Evolutionary conservation across 2,888 invertebrate species (phyloP), one percentile per base, ranked within the genome.

Genomic region (Agrochola circellaris): DNA sequence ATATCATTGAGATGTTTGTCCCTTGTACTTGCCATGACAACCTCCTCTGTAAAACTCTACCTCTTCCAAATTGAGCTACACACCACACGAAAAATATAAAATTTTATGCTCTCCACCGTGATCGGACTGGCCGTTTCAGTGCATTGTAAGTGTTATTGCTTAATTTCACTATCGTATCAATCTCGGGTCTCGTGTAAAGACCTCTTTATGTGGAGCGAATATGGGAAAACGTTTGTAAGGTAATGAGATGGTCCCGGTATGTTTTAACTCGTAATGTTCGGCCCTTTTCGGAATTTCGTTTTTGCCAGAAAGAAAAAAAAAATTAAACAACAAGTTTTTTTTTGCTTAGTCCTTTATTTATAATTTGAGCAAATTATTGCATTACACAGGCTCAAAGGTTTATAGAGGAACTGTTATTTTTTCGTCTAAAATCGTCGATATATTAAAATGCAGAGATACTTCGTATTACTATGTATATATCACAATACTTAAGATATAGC

Each of bases 71-170:
- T 89, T 89, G 73, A 7, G 70, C 87, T 78, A 80, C 38, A 30
- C 71, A 0, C 62, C 77, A 81, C 71, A 84, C 90, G 90, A 91
- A 95, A 95, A 95, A 95, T 96, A 96, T 96, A 95, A 96, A 96
- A 95, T 95, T 96, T 96, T 95, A 96, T 95, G 95, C 91, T 89
- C 91, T 91, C 89, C 92, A 90, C 91, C 90, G 91, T 90, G 92
- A 93, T 91, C 92, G 91, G 88, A 93, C 93, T 90, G 93, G 88
- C 91, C 91, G 91, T 93, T 93, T 89, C 92, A 90, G 91, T 74
- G 72, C 90, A 93, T 92, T 94, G 90, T 95, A 95, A 96, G 93
- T 95, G 96, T 96, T 96, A 96, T 96, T 95, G 94, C 96, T 96
- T 96, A 95, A 96, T 96, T 96, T 94, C 89, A 93, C 94, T 94